Evolutionary conservation across 2,888 invertebrate species (phyloP), one percentile per base, ranked within the genome.

Genomic region (Rotaria sp.): DNA sequence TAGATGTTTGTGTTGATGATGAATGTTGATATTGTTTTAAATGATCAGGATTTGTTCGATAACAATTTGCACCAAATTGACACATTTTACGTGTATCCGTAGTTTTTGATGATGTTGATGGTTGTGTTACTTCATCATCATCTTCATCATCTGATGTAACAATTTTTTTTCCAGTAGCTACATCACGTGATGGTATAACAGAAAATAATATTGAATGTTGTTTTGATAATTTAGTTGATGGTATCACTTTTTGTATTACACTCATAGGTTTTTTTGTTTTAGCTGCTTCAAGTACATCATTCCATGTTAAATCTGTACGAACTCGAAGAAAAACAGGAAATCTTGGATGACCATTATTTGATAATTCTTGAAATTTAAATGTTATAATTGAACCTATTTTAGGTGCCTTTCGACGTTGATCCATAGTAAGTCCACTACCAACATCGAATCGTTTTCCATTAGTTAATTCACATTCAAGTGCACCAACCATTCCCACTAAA

Each of bases 341-440:
- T 59, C 90, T 87, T 18, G 90, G 90, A 41, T 88, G 87, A 7
- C 90, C 90, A 48, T 89, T 88, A 88, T 90, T 89, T 24, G 89
- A 89, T 48, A 89, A 89, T 88, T 90, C 90, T 87, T 90, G 90
- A 87, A 90, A 90, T 87, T 89, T 89, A 88, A 90, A 90, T 35
- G 90, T 90, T 85, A 90, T 90, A 86, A 90, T 90, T 75, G 89
- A 88, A 8, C 90, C 90, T 48, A 89, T 90, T 88, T 90, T 90
- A 0, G 90, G 90, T 80, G 90, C 90, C 80, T 88, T 89, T 85
- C 88, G 88, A 41, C 90, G 87, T 74, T 90, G 89, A 45, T 45
- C 45, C 80, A 80, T 80, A 8, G 10, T 80, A n/a, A 80, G 45
- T 13, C 80, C 80, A 85, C 90, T 90, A 57, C 90, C 90, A 21